Evolutionary conservation across 1,140 invertebrate species (phyloP).

Genomic region (Battus philenor): DNA sequence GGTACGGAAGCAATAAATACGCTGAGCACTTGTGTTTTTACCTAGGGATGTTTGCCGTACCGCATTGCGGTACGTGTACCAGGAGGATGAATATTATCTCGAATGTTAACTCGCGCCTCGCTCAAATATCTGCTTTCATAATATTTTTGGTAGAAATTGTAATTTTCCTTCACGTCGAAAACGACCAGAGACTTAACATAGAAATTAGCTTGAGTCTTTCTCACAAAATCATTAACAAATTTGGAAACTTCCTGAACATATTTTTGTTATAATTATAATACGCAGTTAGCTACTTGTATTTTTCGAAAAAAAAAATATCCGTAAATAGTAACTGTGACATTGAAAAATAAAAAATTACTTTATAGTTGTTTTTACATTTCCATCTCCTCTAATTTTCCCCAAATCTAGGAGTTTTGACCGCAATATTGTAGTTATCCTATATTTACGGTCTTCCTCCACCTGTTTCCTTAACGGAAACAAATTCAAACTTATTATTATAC

Average conservation of each 20-base stretch:
- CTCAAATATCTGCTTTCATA: background rate
- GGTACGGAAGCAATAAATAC: constrained; percentile 8
- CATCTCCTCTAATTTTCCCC: too few species aligned
- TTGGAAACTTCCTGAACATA: too few species aligned
- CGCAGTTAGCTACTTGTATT: too few species aligned
- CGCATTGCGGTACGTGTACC: constrained; percentile 7
- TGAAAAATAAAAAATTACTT: too few species aligned
- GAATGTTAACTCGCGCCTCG: constrained; percentile 4
- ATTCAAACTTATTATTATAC: background rate
- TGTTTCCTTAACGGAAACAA: background rate
- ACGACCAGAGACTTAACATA: background rate
- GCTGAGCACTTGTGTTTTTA: constrained; percentile 5
- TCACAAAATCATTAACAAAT: too few species aligned
- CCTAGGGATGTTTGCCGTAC: constrained; percentile 9
- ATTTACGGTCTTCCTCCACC: background rate
- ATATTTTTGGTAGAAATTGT: background rate
- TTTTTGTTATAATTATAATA: too few species aligned
- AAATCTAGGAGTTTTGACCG: too few species aligned
- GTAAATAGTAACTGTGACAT: too few species aligned
- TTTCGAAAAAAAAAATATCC: background rate
- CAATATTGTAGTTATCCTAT: background rate
- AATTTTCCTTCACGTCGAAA: background rate
- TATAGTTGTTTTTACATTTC: too few species aligned
- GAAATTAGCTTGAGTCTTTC: background rate
- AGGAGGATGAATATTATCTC: constrained; percentile 3